These are phyloP conservation scores for Callospermophilus lateralis DNA, from an alignment of 2,113 vertebrate genomes.

Conservation along the genomic window DNA sequence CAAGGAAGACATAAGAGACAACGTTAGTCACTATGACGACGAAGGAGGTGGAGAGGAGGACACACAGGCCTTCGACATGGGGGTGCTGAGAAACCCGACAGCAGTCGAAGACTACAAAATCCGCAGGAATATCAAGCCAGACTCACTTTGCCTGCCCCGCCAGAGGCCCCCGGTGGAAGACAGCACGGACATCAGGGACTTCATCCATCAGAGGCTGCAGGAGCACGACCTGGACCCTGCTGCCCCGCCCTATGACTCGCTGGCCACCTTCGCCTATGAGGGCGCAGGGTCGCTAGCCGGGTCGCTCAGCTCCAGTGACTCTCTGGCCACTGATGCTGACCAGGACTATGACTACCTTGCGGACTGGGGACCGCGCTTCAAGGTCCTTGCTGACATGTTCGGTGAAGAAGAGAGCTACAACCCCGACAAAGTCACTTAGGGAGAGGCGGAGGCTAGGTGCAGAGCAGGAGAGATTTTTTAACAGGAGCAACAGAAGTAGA, in stretches of 20 bases:
- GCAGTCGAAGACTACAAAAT: constrained; percentile 95
- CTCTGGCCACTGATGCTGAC: constrained; percentile 90
- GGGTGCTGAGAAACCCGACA: constrained; percentile 97
- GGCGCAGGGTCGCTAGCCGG: constrained; percentile 95
- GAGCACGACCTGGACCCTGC: constrained; percentile 94
- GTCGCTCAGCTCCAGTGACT: constrained; percentile 97
- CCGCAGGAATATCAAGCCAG: constrained; percentile 97
- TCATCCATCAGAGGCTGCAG: constrained; percentile 94
- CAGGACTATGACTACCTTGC: constrained; percentile 96
- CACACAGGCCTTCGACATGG: constrained; percentile 99
- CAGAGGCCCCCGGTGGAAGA: constrained; percentile 89
- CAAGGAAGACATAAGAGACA: constrained; percentile 98
- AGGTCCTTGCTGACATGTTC: constrained; percentile 97
- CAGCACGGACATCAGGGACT: constrained; percentile 95
- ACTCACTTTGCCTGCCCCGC: constrained; percentile 87
- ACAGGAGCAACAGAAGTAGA: constrained; percentile 67
- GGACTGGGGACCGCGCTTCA: constrained; percentile 98
- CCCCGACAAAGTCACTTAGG: constrained; percentile 90
- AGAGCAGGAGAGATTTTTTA: neutral
- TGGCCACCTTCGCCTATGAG: constrained; percentile 98
- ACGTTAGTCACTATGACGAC: constrained; percentile 99
- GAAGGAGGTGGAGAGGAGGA: constrained; percentile 99
- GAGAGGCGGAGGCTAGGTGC: neutral
- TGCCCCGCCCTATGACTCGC: constrained; percentile 96
- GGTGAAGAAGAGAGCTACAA: constrained; percentile 92